phyloP scores from a whole-genome alignment of 2,888 invertebrate species.

The Orchesella flavescens region DNA sequence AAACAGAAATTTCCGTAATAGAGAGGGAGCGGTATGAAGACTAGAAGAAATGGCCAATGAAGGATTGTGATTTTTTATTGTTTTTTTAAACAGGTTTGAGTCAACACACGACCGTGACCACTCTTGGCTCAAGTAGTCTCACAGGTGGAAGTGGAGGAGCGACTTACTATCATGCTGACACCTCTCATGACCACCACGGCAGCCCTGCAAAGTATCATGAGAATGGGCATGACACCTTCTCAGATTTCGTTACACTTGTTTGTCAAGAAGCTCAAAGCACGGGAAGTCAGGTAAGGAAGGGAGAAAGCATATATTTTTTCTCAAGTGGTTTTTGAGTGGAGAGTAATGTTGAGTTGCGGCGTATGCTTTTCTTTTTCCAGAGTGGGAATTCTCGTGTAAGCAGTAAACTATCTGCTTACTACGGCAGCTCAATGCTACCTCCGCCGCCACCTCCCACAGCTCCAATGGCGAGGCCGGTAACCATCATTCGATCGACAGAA shows the following conservation, averaged over 20 bases:
- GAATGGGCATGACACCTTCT: slow-evolving; percentile 88
- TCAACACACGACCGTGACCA: slow-evolving; percentile 77
- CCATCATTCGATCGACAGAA: slow-evolving; percentile 92
- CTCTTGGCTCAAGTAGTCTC: slow-evolving; percentile 77
- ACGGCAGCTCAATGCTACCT: slow-evolving; percentile 93
- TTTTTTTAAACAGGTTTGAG: slow-evolving; percentile 70
- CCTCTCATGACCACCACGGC: slow-evolving; percentile 75
- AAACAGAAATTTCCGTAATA: too few relatives aligned
- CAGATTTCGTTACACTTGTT: slow-evolving; percentile 97
- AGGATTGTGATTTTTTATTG: too few relatives aligned
- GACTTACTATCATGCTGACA: slow-evolving; percentile 76
- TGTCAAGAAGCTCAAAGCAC: slow-evolving; percentile 90
- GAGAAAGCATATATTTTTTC: neutral
- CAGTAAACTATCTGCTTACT: slow-evolving; percentile 84
- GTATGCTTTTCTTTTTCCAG: slow-evolving; percentile 40
- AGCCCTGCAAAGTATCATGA: slow-evolving; percentile 83
- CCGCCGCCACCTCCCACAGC: slow-evolving; percentile 93
- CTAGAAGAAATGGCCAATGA: too few relatives aligned
- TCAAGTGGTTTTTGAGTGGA: too few relatives aligned
- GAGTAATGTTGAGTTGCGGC: neutral
- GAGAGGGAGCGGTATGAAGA: too few relatives aligned
- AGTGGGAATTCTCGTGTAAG: slow-evolving; percentile 71
- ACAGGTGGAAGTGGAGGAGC: slow-evolving; percentile 72
- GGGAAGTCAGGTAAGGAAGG: slow-evolving; percentile 69
- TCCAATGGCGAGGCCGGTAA: slow-evolving; percentile 96